Percentiles rank a stretch among this genome's conserved stretches.
Conservation (phyloP, 2,888 invertebrate genomes). For the Trisateles emortualis region DNA sequence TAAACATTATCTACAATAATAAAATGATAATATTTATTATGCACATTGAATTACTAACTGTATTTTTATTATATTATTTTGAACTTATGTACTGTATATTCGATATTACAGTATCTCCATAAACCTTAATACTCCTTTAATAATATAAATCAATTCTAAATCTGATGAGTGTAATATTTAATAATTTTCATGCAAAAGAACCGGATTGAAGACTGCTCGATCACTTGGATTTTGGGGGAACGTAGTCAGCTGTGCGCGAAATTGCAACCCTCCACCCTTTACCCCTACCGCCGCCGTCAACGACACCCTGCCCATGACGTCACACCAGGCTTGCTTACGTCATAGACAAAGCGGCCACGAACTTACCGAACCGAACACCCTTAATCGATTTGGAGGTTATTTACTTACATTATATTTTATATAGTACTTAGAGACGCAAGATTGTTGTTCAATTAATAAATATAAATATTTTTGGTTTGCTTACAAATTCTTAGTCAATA, state of each 20-base stretch:
- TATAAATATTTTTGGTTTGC: slow-evolving; percentile 20
- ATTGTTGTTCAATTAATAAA: slow-evolving; percentile 24
- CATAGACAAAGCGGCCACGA: slow-evolving; percentile 75
- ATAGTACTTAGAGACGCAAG: slow-evolving; percentile 15
- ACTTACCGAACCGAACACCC: slow-evolving; percentile 72
- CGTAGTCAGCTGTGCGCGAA: slow-evolving; percentile 80
- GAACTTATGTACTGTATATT: too few species aligned
- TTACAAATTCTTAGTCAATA: slow-evolving; percentile 12
- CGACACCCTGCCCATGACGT: slow-evolving; percentile 71
- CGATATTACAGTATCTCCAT: too few species aligned
- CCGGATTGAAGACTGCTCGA: slow-evolving; percentile 32
- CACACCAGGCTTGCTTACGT: slow-evolving; percentile 76
- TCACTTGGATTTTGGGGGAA: slow-evolving; percentile 63
- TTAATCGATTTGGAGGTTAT: slow-evolving; percentile 78
- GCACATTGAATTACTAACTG: too few species aligned
- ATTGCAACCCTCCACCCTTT: slow-evolving; percentile 65
- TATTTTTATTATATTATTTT: too few species aligned
- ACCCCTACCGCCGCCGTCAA: slow-evolving; percentile 52
- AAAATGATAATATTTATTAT: too few species aligned
- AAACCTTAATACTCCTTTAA: slow-evolving; percentile 33
- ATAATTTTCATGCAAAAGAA: slow-evolving; percentile 50
- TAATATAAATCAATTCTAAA: slow-evolving; percentile 31
- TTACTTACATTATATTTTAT: slow-evolving; percentile 48
- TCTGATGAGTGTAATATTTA: slow-evolving; percentile 42
- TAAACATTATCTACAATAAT: too few species aligned